Conservation (phyloP, 1,140 invertebrate species). For the Muscidifurax raptorellus region DNA sequence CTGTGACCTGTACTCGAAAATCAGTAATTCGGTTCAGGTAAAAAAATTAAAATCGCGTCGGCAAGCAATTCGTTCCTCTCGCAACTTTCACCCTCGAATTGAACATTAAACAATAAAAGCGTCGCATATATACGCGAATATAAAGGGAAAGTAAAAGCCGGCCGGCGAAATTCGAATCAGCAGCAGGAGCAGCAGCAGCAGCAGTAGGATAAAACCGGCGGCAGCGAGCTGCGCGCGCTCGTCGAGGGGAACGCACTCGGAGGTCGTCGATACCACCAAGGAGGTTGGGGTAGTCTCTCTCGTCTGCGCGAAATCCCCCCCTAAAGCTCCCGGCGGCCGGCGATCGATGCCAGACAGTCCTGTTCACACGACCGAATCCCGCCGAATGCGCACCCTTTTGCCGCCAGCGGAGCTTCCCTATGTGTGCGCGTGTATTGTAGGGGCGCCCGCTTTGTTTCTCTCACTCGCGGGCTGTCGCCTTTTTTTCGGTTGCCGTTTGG, state of each 20-base stretch:
- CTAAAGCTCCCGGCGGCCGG: slow-evolving; percentile 32
- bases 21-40: too few relatives aligned
- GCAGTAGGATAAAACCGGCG: neutral
- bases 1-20: too few relatives aligned
- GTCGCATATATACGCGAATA: neutral
- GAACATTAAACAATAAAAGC: slow-evolving; percentile 37
- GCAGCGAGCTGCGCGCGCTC: neutral
- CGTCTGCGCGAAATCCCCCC: slow-evolving; percentile 43
- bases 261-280: slow-evolving; percentile 73
- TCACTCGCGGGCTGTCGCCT: slow-evolving; percentile 11
- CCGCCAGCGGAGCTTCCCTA: neutral
- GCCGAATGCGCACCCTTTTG: slow-evolving; percentile 63
- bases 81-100: slow-evolving; percentile 20
- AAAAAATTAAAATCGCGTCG: neutral
- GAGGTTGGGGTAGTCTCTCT: slow-evolving; percentile 73
- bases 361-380: slow-evolving; percentile 74
- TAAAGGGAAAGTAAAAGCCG: slow-evolving; percentile 45
- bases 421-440: neutral
- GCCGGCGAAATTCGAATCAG: slow-evolving; percentile 51
- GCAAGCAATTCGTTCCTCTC: neutral
- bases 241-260: slow-evolving; percentile 53
- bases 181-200: slow-evolving; percentile 49
- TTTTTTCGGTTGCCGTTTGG: neutral
- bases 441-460: neutral
- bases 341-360: slow-evolving; percentile 76